Evolutionary conservation across 2,113 vertebrate species (phyloP), one percentile per base, ranked within the genome.

Genomic region (Sprattus sprattus): DNA sequence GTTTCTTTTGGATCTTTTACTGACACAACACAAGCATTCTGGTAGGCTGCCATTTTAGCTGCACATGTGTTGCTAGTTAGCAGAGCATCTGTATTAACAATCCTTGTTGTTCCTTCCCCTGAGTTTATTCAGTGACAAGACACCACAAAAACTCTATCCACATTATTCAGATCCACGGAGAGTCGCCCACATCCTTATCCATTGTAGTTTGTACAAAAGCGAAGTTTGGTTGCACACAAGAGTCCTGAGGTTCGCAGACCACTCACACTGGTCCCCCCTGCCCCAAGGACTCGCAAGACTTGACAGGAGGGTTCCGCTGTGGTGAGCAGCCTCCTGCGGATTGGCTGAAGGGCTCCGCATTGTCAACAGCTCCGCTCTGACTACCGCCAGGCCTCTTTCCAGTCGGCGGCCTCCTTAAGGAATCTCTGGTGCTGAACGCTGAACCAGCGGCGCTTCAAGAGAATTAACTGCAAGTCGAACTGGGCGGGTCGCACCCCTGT

Each of bases 301-400:
- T 57, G 32, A 80, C 84, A 60, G 47, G 82, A 84, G 85, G 84
- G 84, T 84, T 89, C 89, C 45, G 50, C 78, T 87, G 81, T 5
- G 0, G 44, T 82, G 86, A 67, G 87, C 67, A 71, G 64, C n/a
- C 64, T 28, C n/a, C 64, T 25, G 64, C 64, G 10, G 52, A 54
- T 11, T 25, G 64, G 64, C 64, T 71, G 64, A 11, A 71, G 64
- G 64, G 25, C 64, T 71, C 64, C 6, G 25, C 64, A 32, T 32
- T 71, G 64, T 71, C 64, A 32, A 71, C 64, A 71, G 64, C n/a
- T 71, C 64, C 64, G 64, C 64, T 71, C 64, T 71, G 64, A 71
- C 32, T 71, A 71, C n/a, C 64, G 8, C 10, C 64, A 71, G 64
- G 28, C 25, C 64, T 71, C 64, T 25, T 71, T 25, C 28, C 64